phyloP scores from a whole-genome alignment of 1,140 invertebrate genomes.

The Drosophila leontia region DNA sequence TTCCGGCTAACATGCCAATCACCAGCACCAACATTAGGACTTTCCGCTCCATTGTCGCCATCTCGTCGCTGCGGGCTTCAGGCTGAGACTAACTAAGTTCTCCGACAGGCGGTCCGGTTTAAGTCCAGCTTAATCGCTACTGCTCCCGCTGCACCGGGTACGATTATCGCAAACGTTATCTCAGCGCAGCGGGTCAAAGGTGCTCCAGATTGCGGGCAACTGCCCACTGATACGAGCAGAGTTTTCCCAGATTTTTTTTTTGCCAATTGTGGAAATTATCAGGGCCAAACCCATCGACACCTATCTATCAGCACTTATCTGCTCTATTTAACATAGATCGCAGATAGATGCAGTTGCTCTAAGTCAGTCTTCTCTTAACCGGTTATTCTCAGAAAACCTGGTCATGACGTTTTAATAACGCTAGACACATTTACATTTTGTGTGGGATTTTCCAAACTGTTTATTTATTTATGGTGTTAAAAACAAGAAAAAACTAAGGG shows the following conservation, averaged over 20 bases:
- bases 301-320: slow-evolving; percentile 1
- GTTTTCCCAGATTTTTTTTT: slow-evolving; percentile 12
- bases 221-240: slow-evolving; percentile 5
- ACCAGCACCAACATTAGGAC: slow-evolving; percentile 25
- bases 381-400: slow-evolving; percentile 21
- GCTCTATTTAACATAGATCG: not conserved
- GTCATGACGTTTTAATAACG: slow-evolving; percentile 7
- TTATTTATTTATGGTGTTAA: slow-evolving; percentile 6
- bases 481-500: not conserved
- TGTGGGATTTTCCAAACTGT: slow-evolving; percentile 10
- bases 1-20: slow-evolving; percentile 7
- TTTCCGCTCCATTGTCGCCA: slow-evolving; percentile 32
- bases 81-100: slow-evolving; percentile 51
- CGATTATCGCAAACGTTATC: slow-evolving; percentile 14
- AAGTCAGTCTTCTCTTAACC: slow-evolving; percentile 11
- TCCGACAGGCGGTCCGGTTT: slow-evolving; percentile 17
- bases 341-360: not conserved
- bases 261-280: slow-evolving; percentile 1
- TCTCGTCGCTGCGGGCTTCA: slow-evolving; percentile 36
- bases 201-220: slow-evolving; percentile 10
- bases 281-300: slow-evolving; percentile 12
- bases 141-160: slow-evolving; percentile 17
- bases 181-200: slow-evolving; percentile 9
- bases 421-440: not conserved
- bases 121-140: slow-evolving; percentile 10